Evolutionary conservation across 1,140 invertebrate species (phyloP), one percentile per base, ranked within the genome.

Genomic region (Diorhabda elongata): DNA sequence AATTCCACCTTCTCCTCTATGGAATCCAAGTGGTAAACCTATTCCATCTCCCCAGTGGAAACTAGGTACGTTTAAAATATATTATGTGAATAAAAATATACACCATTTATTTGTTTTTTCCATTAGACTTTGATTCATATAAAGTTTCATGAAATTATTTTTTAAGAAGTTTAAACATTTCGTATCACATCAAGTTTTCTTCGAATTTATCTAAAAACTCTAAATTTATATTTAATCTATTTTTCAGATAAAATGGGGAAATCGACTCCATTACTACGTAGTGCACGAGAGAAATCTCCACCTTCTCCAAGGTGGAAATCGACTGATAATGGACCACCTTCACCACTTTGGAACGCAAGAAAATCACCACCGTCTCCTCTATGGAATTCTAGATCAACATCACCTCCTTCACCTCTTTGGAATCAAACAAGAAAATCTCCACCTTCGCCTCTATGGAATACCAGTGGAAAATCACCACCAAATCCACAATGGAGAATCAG

Each of bases 1-100:
- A 66, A 52, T 52, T 52, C 47, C 47, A 52, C 47, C 47, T 8
- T 52, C 47, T 52, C 47, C 47, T 52, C 47, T 52, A 3, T 52
- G 47, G 47, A 52, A 52, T 52, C 47, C 47, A 52, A 52, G 47
- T n/a, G 47, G 47, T 8, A 52, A 52, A 52, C 47, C 47, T 52
- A 52, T 52, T 4, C 47, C 47, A n/a, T 52, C 47, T 52, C 47
- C 47, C 6, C 47, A 52, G n/a, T 52, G 47, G 47, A 52, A 52
- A n/a, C n/a, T 52, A 52, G 47, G 47, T 52, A 52, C 26, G 26
- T 26, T 26, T 26, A 26, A 26, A 26, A 26, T 26, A 26, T 26
- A 26, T 26, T 26, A 26, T 26, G 26, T 26, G 1, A 26, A 26
- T 26, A 26, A 26, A 26, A 26, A 26, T 26, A 26, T 26, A 26